phyloP scores from a whole-genome alignment of 2,888 invertebrate genomes.

The Lacanobia wlatinum region DNA sequence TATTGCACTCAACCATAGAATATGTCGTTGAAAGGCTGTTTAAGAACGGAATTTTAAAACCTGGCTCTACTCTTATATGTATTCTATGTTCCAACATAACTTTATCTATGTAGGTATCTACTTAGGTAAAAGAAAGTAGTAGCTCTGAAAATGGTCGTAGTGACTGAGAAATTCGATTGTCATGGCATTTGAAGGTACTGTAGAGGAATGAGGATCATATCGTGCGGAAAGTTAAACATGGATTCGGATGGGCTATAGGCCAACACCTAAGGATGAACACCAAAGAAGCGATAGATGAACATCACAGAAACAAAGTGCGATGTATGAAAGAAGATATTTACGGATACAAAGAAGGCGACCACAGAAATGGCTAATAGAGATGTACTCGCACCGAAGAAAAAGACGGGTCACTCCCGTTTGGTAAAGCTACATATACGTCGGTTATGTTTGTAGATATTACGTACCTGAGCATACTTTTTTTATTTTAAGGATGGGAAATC shows the following conservation, averaged over 20 bases:
- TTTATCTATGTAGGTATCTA: not conserved
- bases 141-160: not conserved
- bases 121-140: not conserved
- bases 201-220: not conserved
- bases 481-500: too few relatives aligned
- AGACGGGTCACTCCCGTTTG: too few relatives aligned
- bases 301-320: not conserved
- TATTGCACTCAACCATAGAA: not conserved
- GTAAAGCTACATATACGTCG: too few relatives aligned
- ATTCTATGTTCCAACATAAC: not conserved
- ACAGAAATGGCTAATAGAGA: not conserved
- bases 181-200: constrained; percentile 3
- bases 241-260: not conserved
- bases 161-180: not conserved
- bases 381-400: not conserved
- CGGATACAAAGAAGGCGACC: too few relatives aligned
- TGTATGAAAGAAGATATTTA: not conserved
- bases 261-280: not conserved
- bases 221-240: not conserved
- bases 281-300: not conserved
- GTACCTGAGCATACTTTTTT: too few relatives aligned
- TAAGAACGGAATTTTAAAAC: not conserved
- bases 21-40: not conserved
- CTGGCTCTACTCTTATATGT: not conserved
- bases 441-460: too few relatives aligned